These are phyloP conservation scores for Ernsta delagoae DNA, from an alignment of 2,888 invertebrate genomes.

Conservation along the genomic window DNA sequence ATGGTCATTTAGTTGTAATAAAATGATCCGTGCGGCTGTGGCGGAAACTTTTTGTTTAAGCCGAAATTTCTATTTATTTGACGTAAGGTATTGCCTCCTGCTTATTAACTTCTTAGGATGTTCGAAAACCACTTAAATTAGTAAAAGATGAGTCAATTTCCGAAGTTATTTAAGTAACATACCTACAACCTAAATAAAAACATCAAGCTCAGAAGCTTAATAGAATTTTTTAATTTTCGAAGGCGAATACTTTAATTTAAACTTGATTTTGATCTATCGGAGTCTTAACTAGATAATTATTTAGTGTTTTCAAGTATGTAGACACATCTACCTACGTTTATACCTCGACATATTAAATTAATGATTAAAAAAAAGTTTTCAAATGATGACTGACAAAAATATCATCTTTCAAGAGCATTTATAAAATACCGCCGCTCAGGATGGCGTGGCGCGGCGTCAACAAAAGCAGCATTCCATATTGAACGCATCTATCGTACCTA, in stretches of 20 bases:
- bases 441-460: conserved; percentile 59
- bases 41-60: conserved; percentile 56
- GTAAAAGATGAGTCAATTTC: conserved; percentile 20
- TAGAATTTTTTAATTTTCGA: too few relatives aligned
- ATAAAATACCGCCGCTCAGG: conserved; percentile 55
- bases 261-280: too few relatives aligned
- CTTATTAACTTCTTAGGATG: conserved; percentile 17
- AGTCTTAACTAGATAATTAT: too few relatives aligned
- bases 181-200: too few relatives aligned
- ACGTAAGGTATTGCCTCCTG: conserved; percentile 26
- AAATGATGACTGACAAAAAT: neutral
- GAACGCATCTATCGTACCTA: conserved; percentile 68
- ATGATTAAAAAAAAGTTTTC: neutral
- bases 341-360: too few relatives aligned
- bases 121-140: conserved; percentile 16
- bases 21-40: conserved; percentile 55
- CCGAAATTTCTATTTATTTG: conserved; percentile 47
- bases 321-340: too few relatives aligned
- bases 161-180: too few relatives aligned
- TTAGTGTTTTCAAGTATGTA: too few relatives aligned
- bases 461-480: conserved; percentile 65
- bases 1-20: conserved; percentile 59
- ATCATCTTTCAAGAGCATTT: neutral
- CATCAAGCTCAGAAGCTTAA: too few relatives aligned
- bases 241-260: too few relatives aligned